A percentile compares a stretch with the other conserved stretches of the same genome.
Conservation (phyloP, 2,797 vertebrate species). For the Neosalanx taihuensis region DNA sequence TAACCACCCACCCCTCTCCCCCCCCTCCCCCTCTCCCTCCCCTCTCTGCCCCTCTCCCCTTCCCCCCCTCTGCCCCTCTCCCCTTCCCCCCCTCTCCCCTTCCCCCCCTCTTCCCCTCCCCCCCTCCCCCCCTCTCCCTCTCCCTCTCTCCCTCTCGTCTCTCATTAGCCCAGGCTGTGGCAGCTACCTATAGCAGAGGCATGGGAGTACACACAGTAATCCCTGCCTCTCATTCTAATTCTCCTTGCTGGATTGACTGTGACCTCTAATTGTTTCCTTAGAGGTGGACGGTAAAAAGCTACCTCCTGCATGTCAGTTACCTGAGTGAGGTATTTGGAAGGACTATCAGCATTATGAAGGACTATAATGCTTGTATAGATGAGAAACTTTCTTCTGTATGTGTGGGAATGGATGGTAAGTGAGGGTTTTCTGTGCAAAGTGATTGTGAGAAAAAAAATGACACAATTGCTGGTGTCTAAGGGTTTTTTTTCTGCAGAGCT, state of each 20-base stretch:
- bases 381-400: no score
- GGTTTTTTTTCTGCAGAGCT: no score
- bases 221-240: slow-evolving; percentile 41
- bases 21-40: slow-evolving; percentile 41
- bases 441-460: background rate
- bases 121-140: background rate
- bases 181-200: slow-evolving; percentile 28
- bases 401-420: background rate
- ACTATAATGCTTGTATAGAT: no score
- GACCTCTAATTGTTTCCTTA: slow-evolving; percentile 48
- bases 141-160: slow-evolving; percentile 35
- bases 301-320: background rate
- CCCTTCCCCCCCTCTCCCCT: background rate
- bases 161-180: slow-evolving; percentile 8
- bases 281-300: slow-evolving; percentile 25
- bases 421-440: background rate
- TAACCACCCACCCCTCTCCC: slow-evolving; percentile 7
- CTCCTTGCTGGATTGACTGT: slow-evolving; percentile 19
- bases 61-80: background rate
- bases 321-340: background rate
- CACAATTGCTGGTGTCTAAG: no score
- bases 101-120: slow-evolving; percentile 11
- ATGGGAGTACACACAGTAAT: slow-evolving; percentile 42
- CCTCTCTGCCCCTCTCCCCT: no score
- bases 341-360: background rate